phyloP scores from a whole-genome alignment of 2,888 invertebrate genomes.

The Eubasilissa splendida region DNA sequence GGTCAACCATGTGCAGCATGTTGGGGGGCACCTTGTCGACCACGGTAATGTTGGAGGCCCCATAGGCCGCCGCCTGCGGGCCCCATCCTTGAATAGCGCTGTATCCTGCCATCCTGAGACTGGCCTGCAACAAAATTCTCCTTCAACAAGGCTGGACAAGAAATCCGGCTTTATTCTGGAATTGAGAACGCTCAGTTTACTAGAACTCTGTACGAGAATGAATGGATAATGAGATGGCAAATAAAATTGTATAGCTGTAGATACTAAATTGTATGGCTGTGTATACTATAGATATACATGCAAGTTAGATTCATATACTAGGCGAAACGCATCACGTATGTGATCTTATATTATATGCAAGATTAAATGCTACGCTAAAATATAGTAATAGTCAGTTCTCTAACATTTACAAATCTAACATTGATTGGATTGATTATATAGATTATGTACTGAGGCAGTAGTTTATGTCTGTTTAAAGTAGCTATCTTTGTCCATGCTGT shows the following conservation, averaged over 20 bases:
- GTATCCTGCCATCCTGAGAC: conserved; percentile 66
- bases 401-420: too few relatives aligned
- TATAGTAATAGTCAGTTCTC: too few relatives aligned
- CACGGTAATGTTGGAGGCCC: conserved; percentile 82
- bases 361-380: too few relatives aligned
- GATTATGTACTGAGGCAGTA: too few relatives aligned
- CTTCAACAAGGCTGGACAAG: too few relatives aligned
- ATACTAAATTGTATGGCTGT: not conserved
- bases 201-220: too few relatives aligned
- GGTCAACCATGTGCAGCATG: conserved; percentile 83
- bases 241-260: not conserved
- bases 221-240: too few relatives aligned
- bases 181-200: not conserved
- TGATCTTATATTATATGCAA: too few relatives aligned
- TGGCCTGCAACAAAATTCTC: conserved; percentile 32
- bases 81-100: conserved; percentile 71
- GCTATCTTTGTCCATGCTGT: too few relatives aligned
- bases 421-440: too few relatives aligned
- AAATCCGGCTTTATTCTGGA: not conserved
- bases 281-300: not conserved
- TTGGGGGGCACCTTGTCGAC: conserved; percentile 86
- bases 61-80: conserved; percentile 69
- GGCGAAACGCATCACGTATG: too few relatives aligned
- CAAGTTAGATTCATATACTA: not conserved
- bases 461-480: too few relatives aligned